Conservation (phyloP, 2,888 invertebrate genomes). For the Sminthurinus aureus region DNA sequence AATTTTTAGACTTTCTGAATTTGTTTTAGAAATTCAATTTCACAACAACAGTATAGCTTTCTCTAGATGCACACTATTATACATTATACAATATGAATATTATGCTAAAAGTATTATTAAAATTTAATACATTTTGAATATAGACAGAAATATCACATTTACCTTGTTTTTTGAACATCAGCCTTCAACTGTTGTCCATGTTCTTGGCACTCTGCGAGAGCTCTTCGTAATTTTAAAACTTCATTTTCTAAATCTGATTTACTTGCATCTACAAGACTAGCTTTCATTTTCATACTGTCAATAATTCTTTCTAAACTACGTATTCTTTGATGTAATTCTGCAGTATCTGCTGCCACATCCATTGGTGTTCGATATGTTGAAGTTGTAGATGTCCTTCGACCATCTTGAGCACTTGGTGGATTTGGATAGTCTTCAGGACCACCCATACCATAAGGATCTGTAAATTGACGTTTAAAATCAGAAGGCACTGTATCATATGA, state of each 20-base stretch:
- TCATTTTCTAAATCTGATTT: conserved; percentile 40
- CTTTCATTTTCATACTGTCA: conserved; percentile 31
- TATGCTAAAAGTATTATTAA: too few relatives aligned
- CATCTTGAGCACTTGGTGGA: neutral
- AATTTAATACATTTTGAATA: too few relatives aligned
- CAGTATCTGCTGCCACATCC: neutral
- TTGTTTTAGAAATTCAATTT: too few relatives aligned
- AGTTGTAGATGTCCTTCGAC: neutral
- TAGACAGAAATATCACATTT: neutral
- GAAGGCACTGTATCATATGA: neutral
- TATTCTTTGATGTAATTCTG: conserved; percentile 15
- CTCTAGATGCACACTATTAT: too few relatives aligned
- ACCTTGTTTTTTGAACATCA: conserved; percentile 44
- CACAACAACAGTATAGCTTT: too few relatives aligned
- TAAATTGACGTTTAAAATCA: neutral
- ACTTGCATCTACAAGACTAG: conserved; percentile 20
- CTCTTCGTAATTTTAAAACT: conserved; percentile 36
- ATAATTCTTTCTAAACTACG: conserved; percentile 28
- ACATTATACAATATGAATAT: too few relatives aligned
- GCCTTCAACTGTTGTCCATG: conserved; percentile 38
- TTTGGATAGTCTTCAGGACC: neutral
- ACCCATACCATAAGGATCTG: neutral
- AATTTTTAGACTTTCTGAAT: too few relatives aligned
- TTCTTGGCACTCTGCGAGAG: conserved; percentile 36
- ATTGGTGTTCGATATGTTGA: neutral